phyloP scores from a whole-genome alignment of 2,113 vertebrate genomes.

The Gallinago paraguaiae region DNA sequence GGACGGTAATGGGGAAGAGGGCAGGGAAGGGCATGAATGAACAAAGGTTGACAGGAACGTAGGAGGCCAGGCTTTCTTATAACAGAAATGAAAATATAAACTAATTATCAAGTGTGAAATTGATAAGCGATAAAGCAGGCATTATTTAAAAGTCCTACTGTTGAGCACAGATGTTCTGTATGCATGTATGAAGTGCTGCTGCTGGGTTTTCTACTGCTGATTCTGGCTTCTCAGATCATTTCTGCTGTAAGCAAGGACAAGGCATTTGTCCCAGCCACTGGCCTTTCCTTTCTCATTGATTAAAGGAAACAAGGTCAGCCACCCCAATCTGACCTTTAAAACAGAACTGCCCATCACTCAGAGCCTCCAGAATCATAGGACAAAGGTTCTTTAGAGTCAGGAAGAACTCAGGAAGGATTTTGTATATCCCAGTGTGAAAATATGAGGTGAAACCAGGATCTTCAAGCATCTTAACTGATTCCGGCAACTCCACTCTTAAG shows the following conservation, averaged over 20 bases:
- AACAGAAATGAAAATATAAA: slow-evolving; percentile 20
- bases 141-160: background rate
- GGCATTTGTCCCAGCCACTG: slow-evolving; percentile 6
- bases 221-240: background rate
- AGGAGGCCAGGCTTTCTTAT: slow-evolving; percentile 10
- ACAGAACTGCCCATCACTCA: background rate
- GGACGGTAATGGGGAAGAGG: background rate
- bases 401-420: background rate
- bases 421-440: background rate
- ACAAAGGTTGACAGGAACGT: background rate
- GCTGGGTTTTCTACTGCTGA: background rate
- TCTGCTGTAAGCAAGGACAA: background rate
- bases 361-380: background rate
- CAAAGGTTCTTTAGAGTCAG: background rate
- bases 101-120: slow-evolving; percentile 31
- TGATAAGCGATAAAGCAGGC: slow-evolving; percentile 34
- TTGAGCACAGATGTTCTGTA: background rate
- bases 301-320: background rate
- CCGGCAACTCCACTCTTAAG: background rate
- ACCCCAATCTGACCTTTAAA: slow-evolving; percentile 5
- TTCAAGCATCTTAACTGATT: background rate
- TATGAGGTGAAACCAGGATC: background rate
- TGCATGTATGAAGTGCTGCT: background rate
- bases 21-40: slow-evolving; percentile 1
- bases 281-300: background rate